A percentile compares a stretch with the other conserved stretches of the same genome.
Evolutionary conservation across 1,140 invertebrate species (phyloP).

Genomic region (Drosophila pandora): DNA sequence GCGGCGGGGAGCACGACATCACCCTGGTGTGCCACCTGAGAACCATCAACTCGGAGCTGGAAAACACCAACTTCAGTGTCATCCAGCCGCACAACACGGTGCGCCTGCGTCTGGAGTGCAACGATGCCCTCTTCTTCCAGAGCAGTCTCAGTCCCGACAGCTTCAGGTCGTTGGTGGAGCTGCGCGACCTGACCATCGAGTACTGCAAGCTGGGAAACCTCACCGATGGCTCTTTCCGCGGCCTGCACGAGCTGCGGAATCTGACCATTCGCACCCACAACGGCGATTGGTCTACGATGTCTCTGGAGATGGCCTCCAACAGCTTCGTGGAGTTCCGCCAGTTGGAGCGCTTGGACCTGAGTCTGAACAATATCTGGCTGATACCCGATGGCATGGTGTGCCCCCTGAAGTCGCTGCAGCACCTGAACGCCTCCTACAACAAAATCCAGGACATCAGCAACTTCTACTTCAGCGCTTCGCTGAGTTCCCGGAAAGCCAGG

Average conservation of each 20-base stretch:
- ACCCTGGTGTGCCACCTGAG: slow-evolving; percentile 91
- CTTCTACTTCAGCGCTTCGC: slow-evolving; percentile 89
- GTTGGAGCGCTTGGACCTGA: slow-evolving; percentile 92
- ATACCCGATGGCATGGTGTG: slow-evolving; percentile 93
- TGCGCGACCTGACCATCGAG: slow-evolving; percentile 93
- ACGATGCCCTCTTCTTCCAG: slow-evolving; percentile 93
- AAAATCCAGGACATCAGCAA: slow-evolving; percentile 90
- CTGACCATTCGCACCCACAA: slow-evolving; percentile 94
- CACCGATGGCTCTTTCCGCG: slow-evolving; percentile 92
- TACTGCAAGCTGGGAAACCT: slow-evolving; percentile 95
- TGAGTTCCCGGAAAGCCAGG: slow-evolving; percentile 86
- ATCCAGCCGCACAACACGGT: slow-evolving; percentile 95
- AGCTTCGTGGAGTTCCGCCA: slow-evolving; percentile 90
- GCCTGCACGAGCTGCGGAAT: slow-evolving; percentile 91
- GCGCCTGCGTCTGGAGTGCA: slow-evolving; percentile 91
- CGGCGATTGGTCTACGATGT: slow-evolving; percentile 94
- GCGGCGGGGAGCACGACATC: slow-evolving; percentile 88
- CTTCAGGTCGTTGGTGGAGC: slow-evolving; percentile 91
- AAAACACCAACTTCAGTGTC: slow-evolving; percentile 95
- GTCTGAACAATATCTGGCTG: slow-evolving; percentile 94
- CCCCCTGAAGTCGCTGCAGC: slow-evolving; percentile 89
- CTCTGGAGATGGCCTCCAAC: slow-evolving; percentile 90
- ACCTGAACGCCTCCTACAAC: slow-evolving; percentile 92
- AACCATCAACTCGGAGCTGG: slow-evolving; percentile 94
- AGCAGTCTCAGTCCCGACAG: slow-evolving; percentile 93